Base-by-base conservation (phyloP, 2,888 invertebrate species). In the Phlogophora meticulosa region DNA sequence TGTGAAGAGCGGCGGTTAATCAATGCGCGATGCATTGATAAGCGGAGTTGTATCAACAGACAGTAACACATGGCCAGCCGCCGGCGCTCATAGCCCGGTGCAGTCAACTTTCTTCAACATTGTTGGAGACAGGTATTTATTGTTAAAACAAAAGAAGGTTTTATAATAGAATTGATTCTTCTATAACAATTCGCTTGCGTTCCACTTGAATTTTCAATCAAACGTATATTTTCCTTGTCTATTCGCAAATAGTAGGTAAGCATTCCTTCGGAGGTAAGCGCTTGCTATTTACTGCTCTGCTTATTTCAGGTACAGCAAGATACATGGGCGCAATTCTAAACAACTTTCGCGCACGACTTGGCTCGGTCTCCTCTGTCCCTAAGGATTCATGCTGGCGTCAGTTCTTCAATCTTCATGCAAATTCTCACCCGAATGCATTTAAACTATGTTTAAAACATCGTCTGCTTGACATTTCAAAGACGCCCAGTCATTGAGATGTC, bases 391-490 rank as follows among this genome's bases (percentile, higher is more conserved):
- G 3, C 34, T 43, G 15, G 45, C 20, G 34, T 53, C 56, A 72
- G 34, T 38, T 22, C 24, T 72, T 61, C 46, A 61, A 73, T 78
- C 36, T 59, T 43, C 24, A 52, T 73, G 74, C 58, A 81, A 75
- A 78, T 78, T 46, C 20, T 45, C 34, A 55, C 40, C 20, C 40
- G 55, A 61, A 68, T 72, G 52, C 70, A 76, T 78, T 66, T 70
- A 72, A 76, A 80, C 71, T 46, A 62, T 63, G 48, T 62, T 62
- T 71, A 45, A 65, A 77, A 72, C 32, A 58, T 70, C 17, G 34
- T 43, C 7, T 15, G 22, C n/a, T 46, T 45, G n/a, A 34, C 22
- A 38, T n/a, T 3, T 38, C 49, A 38, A 40, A 69, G 49, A 24
- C 17, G 2, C 28, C 5, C 28, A 28, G 28, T 28, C 28, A 28